Evolutionary conservation across 2,797 vertebrate genomes (phyloP), one percentile per base, ranked within the genome.

Genomic region (Sebastes steindachneri): DNA sequence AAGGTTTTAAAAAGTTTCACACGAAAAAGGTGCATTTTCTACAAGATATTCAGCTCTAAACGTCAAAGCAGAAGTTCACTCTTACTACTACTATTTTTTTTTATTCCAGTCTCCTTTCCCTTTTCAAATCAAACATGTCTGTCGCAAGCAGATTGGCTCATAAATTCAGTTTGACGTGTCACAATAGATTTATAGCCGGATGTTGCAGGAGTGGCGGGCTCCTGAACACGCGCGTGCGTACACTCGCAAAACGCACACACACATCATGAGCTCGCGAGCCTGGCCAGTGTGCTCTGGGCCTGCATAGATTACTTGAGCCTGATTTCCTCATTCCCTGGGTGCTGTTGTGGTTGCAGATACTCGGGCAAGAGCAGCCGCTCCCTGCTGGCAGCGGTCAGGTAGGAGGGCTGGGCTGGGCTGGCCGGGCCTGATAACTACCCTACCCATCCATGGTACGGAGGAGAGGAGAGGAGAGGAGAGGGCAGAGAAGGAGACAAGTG

Each of bases 161-260:
- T 93, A 94, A 95, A 97, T 99, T 99, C 98, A 97, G 98, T 99
- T 99, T 98, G 97, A 96, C 95, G 65, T 95, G 98, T 99, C 98
- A 99, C 97, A 97, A 98, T 97, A 97, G 98, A 99, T 99, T 99
- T 99, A 99, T 98, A 97, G 97, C 96, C 97, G 98, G 98, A 99
- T 99, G 98, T 99, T 99, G 98, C 98, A 98, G 97, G 97, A 97
- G 93, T 97, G 97, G 96, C 96, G 95, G 92, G 94, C 95, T 96
- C 95, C 95, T 92, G 96, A 83, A 79, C 68, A 93, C 88, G 94
- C 54, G 31, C 71, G 28, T 71, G 77, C 79, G 60, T 37, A 63
- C 37, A 74, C 59, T 86, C 67, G 71, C 63, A 79, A 76, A 69
- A 69, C 5, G 69, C 51, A 80, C 77, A 79, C 74, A n/a, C 74